Base-by-base conservation (phyloP, 1,140 invertebrate genomes). In the Sarcophaga peregrina region DNA sequence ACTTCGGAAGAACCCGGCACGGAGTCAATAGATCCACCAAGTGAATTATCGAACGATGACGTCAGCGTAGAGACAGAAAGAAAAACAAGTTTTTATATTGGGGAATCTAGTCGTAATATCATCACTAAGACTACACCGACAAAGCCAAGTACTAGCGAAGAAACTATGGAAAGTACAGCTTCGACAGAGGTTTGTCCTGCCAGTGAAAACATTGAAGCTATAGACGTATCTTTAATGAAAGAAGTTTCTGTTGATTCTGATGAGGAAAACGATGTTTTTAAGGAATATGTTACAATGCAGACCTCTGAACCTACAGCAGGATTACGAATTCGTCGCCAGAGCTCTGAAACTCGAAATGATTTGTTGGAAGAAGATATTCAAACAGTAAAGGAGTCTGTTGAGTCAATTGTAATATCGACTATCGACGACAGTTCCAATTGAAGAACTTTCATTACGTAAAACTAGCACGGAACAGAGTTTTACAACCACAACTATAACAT, bases 1-100 rank as follows among this genome's bases (percentile, higher is more conserved):
- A 87, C 86, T 45, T 90, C 88, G 0, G 87, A 89, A 81, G 88
- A 90, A 85, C 86, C 84, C 3, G 47, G n/a, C 6, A 88, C 87
- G 0, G 87, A 90, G 82, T 88, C 88, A 50, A 86, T 90, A n/a
- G 88, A 90, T 58, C 86, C 87, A 8, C 88, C 87, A 0, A 89
- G 87, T 62, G 87, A 90, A 50, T 86, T 89, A 52, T 90, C 88
- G 17, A 85, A 88, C 0, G 89, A 90, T 74, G 87, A 88, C 15
- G 87, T 86, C 50, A 88, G 87, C 78, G 86, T 84, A 10, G 88
- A 89, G 13, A 88, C 88, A 9, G 88, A 89, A 68, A 47, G 75
- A 74, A 74, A 85, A 47, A 88, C 89, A 1, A 88, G 88, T 72
- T 90, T 90, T 20, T 90, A 90, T 81, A 90, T 90, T 48, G 90